Conservation (phyloP, 2,797 vertebrate species). For the Melopsittacus undulatus region DNA sequence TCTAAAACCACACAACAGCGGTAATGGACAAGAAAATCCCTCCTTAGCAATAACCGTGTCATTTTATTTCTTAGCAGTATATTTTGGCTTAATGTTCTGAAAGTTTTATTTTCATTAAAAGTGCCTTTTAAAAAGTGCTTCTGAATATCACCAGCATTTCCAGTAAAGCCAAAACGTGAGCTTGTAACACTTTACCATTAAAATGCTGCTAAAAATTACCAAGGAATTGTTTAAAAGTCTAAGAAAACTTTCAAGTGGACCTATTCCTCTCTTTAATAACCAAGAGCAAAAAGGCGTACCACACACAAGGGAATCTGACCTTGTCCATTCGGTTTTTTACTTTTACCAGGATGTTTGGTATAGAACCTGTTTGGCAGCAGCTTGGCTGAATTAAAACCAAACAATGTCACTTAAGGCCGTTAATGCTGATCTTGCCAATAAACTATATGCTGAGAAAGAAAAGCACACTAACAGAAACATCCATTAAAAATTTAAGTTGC, state of each 20-base stretch:
- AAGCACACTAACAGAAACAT: rapidly evolving
- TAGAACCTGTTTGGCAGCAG: neutral
- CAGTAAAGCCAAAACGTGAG: neutral
- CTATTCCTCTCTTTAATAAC: neutral
- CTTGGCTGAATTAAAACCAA: neutral
- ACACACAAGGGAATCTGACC: neutral
- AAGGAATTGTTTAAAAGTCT: neutral
- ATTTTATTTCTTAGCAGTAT: neutral
- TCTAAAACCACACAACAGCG: neutral
- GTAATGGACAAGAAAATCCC: neutral
- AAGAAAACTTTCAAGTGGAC: neutral
- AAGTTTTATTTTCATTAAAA: neutral
- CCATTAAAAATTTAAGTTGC: neutral
- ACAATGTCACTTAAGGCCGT: neutral
- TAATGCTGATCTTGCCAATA: neutral
- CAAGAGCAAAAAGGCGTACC: neutral
- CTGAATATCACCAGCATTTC: neutral
- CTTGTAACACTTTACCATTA: neutral
- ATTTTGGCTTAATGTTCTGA: neutral
- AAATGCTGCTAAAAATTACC: neutral
- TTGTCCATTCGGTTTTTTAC: neutral
- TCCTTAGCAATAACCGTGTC: neutral
- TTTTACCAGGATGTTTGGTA: neutral
- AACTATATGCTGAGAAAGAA: neutral
- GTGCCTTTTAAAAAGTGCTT: neutral